Evolutionary conservation across 2,888 invertebrate species (phyloP).

Genomic region (Masnerella sp.): DNA sequence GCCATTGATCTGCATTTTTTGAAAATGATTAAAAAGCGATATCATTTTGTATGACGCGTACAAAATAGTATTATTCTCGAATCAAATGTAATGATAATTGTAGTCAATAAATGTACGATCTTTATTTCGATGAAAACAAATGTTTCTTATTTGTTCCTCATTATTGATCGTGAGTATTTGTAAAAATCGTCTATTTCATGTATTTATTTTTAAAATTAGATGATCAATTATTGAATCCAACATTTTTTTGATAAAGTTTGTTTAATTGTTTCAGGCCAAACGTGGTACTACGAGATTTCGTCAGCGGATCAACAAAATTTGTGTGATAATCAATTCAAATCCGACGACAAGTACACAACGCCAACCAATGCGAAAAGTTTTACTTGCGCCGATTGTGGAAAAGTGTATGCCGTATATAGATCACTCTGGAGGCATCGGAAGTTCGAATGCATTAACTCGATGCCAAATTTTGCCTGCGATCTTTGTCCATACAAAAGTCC

Average conservation of each 20-base stretch:
- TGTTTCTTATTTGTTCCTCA: slow-evolving; percentile 24
- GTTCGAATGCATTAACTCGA: slow-evolving; percentile 72
- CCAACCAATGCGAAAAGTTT: slow-evolving; percentile 60
- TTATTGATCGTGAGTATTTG: slow-evolving; percentile 14
- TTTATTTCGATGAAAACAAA: slow-evolving; percentile 32
- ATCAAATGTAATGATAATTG: slow-evolving; percentile 48
- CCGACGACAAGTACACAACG: slow-evolving; percentile 11
- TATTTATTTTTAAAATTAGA: not conserved
- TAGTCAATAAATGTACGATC: slow-evolving; percentile 47
- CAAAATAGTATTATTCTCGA: slow-evolving; percentile 45
- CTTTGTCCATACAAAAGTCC: slow-evolving; percentile 70
- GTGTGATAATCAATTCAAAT: not conserved
- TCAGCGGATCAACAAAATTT: slow-evolving; percentile 12
- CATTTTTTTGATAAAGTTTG: slow-evolving; percentile 10
- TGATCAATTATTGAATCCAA: not conserved
- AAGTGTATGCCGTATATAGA: slow-evolving; percentile 69
- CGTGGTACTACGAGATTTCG: slow-evolving; percentile 33
- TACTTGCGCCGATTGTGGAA: slow-evolving; percentile 71
- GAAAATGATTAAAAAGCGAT: slow-evolving; percentile 16
- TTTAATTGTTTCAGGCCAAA: slow-evolving; percentile 39
- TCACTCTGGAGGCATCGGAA: slow-evolving; percentile 73
- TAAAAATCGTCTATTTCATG: not conserved
- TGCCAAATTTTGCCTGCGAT: slow-evolving; percentile 69
- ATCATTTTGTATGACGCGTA: slow-evolving; percentile 36
- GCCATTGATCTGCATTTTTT: slow-evolving; percentile 31